phyloP scores from a whole-genome alignment of 2,797 vertebrate species.

The Myotis pilosus region DNA sequence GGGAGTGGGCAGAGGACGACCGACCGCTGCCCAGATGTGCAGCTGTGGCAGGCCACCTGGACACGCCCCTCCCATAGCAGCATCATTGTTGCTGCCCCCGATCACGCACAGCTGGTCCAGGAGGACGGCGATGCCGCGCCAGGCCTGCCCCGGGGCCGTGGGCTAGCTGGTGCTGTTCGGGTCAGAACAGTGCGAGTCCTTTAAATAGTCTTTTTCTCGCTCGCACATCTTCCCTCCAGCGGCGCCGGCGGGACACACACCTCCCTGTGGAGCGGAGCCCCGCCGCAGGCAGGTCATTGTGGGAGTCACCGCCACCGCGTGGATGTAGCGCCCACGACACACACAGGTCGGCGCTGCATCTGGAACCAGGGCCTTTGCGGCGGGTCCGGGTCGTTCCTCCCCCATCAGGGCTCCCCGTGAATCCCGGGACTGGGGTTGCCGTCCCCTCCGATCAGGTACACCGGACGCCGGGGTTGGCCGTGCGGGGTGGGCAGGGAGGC shows the following conservation, averaged over 20 bases:
- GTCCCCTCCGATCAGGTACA: constrained; percentile 97
- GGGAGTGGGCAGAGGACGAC: constrained; percentile 88
- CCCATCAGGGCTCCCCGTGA: constrained; percentile 94
- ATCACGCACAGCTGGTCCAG: not conserved
- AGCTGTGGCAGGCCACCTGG: constrained; percentile 91
- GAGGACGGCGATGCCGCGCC: not conserved
- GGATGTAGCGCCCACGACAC: constrained; percentile 91
- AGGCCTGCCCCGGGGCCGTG: not conserved
- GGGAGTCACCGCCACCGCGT: constrained; percentile 96
- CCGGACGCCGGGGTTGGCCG: constrained; percentile 98
- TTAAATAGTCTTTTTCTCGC: not conserved
- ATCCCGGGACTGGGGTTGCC: constrained; percentile 91
- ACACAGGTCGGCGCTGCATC: constrained; percentile 94
- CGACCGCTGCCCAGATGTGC: constrained; percentile 90
- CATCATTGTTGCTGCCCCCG: not conserved
- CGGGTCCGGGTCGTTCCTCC: constrained; percentile 97
- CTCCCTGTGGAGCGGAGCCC: constrained; percentile 93
- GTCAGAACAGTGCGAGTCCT: rapidly evolving
- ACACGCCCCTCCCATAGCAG: too few relatives aligned
- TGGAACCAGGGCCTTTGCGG: constrained; percentile 95
- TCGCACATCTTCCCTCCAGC: not conserved
- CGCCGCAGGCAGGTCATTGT: constrained; percentile 90
- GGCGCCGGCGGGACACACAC: constrained; percentile 73
- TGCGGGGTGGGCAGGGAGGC: constrained; percentile 90
- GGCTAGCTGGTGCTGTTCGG: not conserved